Conservation (phyloP, 2,113 vertebrate genomes). For the Microcebus lehilahytsara region DNA sequence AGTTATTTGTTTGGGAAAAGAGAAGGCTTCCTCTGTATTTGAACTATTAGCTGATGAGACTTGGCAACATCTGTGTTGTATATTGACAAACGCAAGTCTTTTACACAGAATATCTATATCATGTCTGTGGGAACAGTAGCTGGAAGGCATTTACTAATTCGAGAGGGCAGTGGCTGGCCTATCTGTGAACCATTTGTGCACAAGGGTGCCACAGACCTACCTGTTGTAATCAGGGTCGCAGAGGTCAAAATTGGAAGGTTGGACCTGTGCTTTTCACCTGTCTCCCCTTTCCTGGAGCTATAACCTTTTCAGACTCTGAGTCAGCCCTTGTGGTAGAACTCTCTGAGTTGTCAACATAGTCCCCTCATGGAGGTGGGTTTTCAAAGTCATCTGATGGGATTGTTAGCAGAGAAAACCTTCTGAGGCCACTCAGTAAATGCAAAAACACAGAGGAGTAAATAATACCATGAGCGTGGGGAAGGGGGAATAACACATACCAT, state of each 20-base stretch:
- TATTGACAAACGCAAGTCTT: background rate
- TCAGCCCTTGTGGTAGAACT: background rate
- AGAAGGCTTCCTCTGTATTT: background rate
- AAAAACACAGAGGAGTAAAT: background rate
- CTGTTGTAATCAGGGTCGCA: background rate
- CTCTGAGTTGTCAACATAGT: background rate
- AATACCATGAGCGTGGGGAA: background rate
- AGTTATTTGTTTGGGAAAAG: background rate
- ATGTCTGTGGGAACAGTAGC: background rate
- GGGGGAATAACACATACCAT: rapidly evolving
- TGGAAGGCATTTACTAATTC: background rate
- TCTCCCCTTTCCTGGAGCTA: background rate
- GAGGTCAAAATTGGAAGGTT: background rate
- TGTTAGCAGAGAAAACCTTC: background rate
- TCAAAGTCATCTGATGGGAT: background rate
- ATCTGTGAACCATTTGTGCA: background rate
- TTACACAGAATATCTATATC: background rate
- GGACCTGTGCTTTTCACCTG: no score
- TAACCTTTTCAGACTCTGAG: background rate
- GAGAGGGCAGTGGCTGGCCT: background rate
- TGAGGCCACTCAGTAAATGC: background rate
- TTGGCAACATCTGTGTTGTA: background rate
- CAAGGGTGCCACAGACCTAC: background rate
- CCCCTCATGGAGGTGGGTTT: background rate
- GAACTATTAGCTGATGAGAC: background rate